Conservation (phyloP, 2,797 vertebrate species). For the Cetoscarus ocellatus region DNA sequence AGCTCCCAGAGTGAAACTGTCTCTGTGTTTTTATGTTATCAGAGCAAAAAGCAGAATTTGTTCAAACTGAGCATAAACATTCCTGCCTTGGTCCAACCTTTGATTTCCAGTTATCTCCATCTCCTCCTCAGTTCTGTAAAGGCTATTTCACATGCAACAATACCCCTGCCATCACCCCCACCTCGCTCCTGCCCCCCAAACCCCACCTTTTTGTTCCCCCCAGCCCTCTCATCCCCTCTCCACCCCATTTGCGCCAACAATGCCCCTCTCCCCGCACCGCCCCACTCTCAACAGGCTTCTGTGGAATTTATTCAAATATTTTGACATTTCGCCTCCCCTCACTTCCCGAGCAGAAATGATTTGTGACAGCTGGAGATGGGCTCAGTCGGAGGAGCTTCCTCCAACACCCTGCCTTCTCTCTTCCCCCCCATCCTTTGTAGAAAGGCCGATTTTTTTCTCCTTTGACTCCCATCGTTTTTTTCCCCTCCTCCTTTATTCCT, state of each 20-base stretch:
- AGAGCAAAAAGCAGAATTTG: constrained; percentile 33
- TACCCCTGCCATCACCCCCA: constrained; percentile 10
- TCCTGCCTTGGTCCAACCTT: constrained; percentile 45
- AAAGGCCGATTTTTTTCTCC: constrained; percentile 75
- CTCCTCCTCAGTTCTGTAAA: constrained; percentile 56
- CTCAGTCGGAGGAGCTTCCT: constrained; percentile 80
- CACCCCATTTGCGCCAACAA: constrained; percentile 78
- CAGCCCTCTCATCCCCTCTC: constrained; percentile 70
- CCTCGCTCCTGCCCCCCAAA: not conserved
- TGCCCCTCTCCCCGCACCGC: constrained; percentile 67
- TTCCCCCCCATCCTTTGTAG: constrained; percentile 60
- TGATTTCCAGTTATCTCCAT: constrained; percentile 67
- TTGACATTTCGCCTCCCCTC: constrained; percentile 99
- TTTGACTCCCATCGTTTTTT: constrained; percentile 45
- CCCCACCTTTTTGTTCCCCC: constrained; percentile 52
- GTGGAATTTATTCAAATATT: constrained; percentile 99
- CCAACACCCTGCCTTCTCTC: constrained; percentile 66
- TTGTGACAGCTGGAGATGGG: constrained; percentile 97
- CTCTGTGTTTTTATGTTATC: constrained; percentile 22
- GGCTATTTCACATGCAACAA: constrained; percentile 73
- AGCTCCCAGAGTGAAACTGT: not conserved
- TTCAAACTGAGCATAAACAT: constrained; percentile 56
- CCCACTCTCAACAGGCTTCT: constrained; percentile 83
- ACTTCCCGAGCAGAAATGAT: constrained; percentile 99
- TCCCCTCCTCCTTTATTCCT: constrained; percentile 60